These are phyloP conservation scores for Dysmachus trigonus DNA, from an alignment of 2,888 invertebrate genomes.

Conservation along the genomic window DNA sequence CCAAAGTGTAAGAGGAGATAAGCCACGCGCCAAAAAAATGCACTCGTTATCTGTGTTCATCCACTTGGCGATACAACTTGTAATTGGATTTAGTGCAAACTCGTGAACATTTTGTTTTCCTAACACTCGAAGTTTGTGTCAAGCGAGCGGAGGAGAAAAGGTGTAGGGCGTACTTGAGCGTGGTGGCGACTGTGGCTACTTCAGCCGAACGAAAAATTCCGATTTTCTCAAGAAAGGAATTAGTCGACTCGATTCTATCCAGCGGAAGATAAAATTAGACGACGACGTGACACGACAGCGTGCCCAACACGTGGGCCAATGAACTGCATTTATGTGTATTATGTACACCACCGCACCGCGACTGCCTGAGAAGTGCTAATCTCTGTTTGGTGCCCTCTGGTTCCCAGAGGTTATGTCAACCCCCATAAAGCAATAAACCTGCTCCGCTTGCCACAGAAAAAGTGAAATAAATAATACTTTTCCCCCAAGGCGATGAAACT, in stretches of 20 bases:
- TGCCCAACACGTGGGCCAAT: constrained; percentile 18
- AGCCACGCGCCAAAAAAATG: not conserved
- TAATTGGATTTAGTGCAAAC: constrained; percentile 26
- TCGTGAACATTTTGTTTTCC: constrained; percentile 22
- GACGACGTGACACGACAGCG: not conserved
- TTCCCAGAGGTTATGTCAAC: constrained; percentile 24
- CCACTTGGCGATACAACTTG: constrained; percentile 18
- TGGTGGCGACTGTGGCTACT: not conserved
- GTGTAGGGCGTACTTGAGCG: not conserved
- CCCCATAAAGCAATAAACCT: constrained; percentile 33
- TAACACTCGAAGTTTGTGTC: constrained; percentile 7
- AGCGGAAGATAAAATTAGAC: not conserved
- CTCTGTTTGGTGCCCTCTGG: constrained; percentile 36
- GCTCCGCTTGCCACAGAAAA: constrained; percentile 2
- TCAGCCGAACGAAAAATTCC: not conserved
- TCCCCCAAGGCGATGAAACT: not conserved
- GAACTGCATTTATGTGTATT: not conserved
- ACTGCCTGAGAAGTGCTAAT: constrained; percentile 13
- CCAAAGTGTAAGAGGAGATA: constrained; percentile 2
- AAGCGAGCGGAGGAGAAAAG: not conserved
- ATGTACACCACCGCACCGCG: too few species aligned
- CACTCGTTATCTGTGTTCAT: not conserved
- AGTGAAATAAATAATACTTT: not conserved
- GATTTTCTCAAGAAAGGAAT: not conserved
- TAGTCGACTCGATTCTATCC: not conserved